phyloP scores from a whole-genome alignment of 1,140 invertebrate species.

The Drosophila punjabiensis region DNA sequence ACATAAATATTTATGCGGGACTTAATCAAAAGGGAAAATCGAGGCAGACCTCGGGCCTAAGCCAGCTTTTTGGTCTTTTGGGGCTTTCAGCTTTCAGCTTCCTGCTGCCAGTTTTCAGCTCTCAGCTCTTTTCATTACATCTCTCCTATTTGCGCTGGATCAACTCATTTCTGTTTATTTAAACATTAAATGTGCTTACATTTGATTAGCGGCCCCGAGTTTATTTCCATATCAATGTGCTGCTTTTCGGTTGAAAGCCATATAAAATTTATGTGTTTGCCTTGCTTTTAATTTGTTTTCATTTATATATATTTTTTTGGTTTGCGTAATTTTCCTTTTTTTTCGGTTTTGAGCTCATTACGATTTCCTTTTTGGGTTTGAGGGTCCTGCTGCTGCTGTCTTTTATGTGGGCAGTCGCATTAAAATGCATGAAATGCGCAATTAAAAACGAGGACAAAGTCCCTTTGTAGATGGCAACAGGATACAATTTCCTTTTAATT shows the following conservation, averaged over 20 bases:
- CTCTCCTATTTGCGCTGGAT: constrained; percentile 46
- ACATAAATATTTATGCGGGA: constrained; percentile 75
- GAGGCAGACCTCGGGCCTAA: background rate
- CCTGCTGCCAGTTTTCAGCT: no score
- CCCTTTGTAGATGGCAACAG: constrained; percentile 39
- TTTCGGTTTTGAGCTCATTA: constrained; percentile 39
- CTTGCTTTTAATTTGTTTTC: constrained; percentile 54
- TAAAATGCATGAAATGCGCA: constrained; percentile 62
- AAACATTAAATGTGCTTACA: constrained; percentile 77
- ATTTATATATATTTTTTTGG: constrained; percentile 28
- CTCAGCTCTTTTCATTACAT: constrained; percentile 37
- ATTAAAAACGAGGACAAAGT: constrained; percentile 39
- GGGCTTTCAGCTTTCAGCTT: background rate
- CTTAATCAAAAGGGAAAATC: constrained; percentile 61
- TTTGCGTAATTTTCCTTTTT: constrained; percentile 30
- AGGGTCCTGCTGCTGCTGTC: constrained; percentile 28
- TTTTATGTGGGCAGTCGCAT: constrained; percentile 64
- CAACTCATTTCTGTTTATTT: constrained; percentile 68
- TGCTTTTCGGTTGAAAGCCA: constrained; percentile 14
- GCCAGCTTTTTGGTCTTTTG: constrained; percentile 19
- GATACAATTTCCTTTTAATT: constrained; percentile 67
- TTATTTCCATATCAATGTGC: constrained; percentile 70
- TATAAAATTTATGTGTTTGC: constrained; percentile 59
- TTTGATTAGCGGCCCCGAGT: constrained; percentile 72
- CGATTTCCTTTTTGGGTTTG: constrained; percentile 20